Base-by-base conservation (phyloP, 2,888 invertebrate genomes). In the Tholera decimalis region DNA sequence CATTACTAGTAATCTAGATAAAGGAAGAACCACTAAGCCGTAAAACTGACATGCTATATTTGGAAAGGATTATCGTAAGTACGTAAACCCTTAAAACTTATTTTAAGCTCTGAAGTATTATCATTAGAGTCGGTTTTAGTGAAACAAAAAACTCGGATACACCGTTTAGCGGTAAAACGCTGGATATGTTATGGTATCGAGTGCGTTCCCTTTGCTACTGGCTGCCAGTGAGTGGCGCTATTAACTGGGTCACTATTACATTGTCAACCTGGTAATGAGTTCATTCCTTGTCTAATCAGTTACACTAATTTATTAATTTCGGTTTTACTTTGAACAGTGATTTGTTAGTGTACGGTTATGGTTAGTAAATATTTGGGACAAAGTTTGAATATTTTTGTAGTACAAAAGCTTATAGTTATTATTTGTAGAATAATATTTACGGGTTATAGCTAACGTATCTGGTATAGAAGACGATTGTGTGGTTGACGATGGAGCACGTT, bases 211-310 rank as follows among this genome's bases (percentile, higher is more conserved):
- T 33, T 24, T 37, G 30, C 11, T 24, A 65, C 56, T 65, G 0
- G 56, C 53, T n/a, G 30, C 55, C 24, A 73, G 69, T 67, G 63
- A 76, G 67, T 73, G 43, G 69, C 44, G 47, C 56, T 57, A 55
- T 66, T 63, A 70, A 63, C 61, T 72, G 22, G 80, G 78, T 80
- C 78, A 78, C 58, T 43, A 30, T 66, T 64, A 64, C 61, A 39
- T 24, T 66, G 65, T 67, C 70, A 71, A 67, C 69, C 33, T 46
- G 51, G 56, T 80, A 70, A 78, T 72, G 69, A 60, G 51, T 70
- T 65, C 53, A 60, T 62, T 75, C 28, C 47, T 39, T 46, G 51
- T 57, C 50, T 73, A 67, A 81, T 79, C 77, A 67, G 73, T 62
- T 47, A 30, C 46, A 46, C 39, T 46, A 70, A 76, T 67, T 44